Evolutionary conservation across 2,888 invertebrate genomes (phyloP), one percentile per base, ranked within the genome.

Genomic region (Tiliacea aurago): DNA sequence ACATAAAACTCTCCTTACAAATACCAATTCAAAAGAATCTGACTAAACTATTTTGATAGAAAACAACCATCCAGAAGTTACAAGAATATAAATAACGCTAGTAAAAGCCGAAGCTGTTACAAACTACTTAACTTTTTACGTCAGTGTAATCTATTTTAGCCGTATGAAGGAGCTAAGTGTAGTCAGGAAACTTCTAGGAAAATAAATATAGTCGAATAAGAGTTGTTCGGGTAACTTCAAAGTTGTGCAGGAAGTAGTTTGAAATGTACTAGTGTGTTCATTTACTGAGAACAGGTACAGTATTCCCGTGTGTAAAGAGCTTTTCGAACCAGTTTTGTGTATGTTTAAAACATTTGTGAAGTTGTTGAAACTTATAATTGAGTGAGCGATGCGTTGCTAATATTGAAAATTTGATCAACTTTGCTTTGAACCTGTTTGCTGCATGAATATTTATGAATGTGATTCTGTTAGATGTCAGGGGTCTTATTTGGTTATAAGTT

Each of bases 171-270:
- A 74, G 66, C 78, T 83, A 78, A 85, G 75, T 75, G 83, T 85
- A 80, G 70, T 83, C 73, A 73, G 65, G 51, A 76, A 86, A 86
- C 66, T 86, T 74, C 33, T 59, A n/a, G 49, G 47, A 76, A 84
- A 86, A 85, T 84, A 86, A 85, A 85, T 85, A 85, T 79, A 37
- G 75, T 76, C 64, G 72, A 76, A 85, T 85, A 83, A 70, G 75
- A 78, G 78, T 79, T 73, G 71, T 76, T 73, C 20, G 55, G 43
- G 47, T 33, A 75, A 83, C 74, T 84, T 43, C 47, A 56, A 66
- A 76, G 72, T 80, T 70, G 73, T 62, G 45, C n/a, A 13, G 77
- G 70, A 61, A 79, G 75, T 80, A 76, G 73, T 76, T 82, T 58
- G 49, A 64, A 73, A 78, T 79, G 59, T 76, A 77, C 64, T 45